These are phyloP conservation scores for Chalcis sispes DNA, from an alignment of 2,888 invertebrate genomes.

Conservation along the genomic window DNA sequence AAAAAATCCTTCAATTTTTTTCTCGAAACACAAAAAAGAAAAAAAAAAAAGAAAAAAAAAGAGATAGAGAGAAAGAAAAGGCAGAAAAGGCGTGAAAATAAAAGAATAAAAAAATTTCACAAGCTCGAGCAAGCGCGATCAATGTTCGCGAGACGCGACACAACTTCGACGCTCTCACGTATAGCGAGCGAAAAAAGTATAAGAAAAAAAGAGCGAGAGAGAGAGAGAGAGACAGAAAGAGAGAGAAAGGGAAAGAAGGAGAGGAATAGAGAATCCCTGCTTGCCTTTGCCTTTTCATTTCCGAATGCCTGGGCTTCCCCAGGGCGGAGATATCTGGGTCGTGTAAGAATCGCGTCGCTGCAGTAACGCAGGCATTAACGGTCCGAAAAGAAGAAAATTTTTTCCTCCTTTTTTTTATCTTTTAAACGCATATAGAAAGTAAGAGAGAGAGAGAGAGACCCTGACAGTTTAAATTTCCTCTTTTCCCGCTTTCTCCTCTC, in stretches of 20 bases:
- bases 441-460: neutral
- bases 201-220: neutral
- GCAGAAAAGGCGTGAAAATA: neutral
- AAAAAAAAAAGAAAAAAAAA: neutral
- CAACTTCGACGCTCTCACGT: conserved; percentile 29
- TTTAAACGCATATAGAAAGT: conserved; percentile 23
- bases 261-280: conserved; percentile 27
- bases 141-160: conserved; percentile 41
- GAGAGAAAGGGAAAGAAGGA: neutral
- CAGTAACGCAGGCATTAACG: too few species aligned
- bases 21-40: too few species aligned
- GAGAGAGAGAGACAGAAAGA: neutral
- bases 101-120: conserved; percentile 20
- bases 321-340: conserved; percentile 41
- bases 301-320: conserved; percentile 31
- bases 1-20: neutral
- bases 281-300: conserved; percentile 41
- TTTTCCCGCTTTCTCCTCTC: neutral
- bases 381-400: conserved; percentile 22
- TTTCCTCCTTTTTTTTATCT: too few species aligned
- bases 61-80: neutral
- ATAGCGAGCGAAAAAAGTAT: too few species aligned
- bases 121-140: conserved; percentile 27
- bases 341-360: too few species aligned
- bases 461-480: neutral